Conservation (phyloP, 2,797 vertebrate genomes). For the Micrastur ruficollis region DNA sequence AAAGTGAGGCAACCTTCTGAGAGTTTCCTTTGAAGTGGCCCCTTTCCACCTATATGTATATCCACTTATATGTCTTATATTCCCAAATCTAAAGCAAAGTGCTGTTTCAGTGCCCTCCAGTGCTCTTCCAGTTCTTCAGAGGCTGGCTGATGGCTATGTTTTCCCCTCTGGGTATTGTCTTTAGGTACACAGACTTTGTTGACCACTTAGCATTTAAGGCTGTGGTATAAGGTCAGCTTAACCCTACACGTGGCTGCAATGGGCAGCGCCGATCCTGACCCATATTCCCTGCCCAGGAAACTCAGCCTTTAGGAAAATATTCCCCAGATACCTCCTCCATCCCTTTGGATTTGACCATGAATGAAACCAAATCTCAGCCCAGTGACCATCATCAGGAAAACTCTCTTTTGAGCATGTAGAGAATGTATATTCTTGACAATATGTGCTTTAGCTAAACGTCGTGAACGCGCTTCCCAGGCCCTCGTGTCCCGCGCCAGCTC, state of each 20-base stretch:
- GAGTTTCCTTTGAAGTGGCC: background rate
- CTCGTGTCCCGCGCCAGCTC: background rate
- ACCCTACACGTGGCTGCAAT: background rate
- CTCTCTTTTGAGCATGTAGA: background rate
- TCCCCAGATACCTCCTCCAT: background rate
- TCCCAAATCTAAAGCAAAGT: background rate
- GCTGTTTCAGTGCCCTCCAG: background rate
- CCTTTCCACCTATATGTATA: background rate
- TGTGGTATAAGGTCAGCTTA: background rate
- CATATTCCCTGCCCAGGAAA: background rate
- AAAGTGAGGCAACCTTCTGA: background rate
- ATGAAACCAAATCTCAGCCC: background rate
- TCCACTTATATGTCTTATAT: no score
- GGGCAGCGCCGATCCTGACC: background rate
- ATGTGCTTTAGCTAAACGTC: background rate
- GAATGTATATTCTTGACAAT: background rate
- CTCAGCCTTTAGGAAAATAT: background rate
- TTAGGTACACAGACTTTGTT: background rate
- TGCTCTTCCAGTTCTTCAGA: background rate
- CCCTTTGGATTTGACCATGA: background rate
- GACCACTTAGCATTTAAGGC: background rate
- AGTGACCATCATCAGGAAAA: background rate
- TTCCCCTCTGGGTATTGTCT: background rate
- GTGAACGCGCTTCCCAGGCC: background rate
- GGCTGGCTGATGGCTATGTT: background rate